phyloP scores from a whole-genome alignment of 1,140 invertebrate genomes.

The Micrasema minimum region DNA sequence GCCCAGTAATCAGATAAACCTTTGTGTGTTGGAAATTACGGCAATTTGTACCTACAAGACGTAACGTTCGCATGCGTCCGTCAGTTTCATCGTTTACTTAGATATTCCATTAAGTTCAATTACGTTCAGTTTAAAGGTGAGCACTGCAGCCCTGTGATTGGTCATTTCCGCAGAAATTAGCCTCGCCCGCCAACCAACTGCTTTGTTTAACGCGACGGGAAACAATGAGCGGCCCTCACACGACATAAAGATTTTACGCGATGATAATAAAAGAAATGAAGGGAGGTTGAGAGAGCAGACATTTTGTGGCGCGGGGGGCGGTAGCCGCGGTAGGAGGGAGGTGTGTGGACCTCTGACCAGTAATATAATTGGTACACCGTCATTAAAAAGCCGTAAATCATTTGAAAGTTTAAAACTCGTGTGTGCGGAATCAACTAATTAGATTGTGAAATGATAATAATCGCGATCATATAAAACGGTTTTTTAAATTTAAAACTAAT shows the following conservation, averaged over 20 bases:
- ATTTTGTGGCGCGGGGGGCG: conserved; percentile 5
- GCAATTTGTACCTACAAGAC: not conserved
- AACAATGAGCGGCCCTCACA: conserved; percentile 28
- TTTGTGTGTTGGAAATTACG: too few species aligned
- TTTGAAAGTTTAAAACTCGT: too few species aligned
- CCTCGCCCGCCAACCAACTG: conserved; percentile 35
- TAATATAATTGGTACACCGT: too few species aligned
- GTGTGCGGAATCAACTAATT: too few species aligned
- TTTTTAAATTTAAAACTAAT: too few species aligned
- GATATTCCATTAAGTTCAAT: conserved; percentile 46
- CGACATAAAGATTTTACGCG: conserved; percentile 44
- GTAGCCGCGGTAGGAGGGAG: too few species aligned
- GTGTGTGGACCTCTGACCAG: too few species aligned
- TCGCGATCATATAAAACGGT: too few species aligned
- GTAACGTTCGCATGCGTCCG: conserved; percentile 16
- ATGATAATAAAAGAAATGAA: conserved; percentile 38
- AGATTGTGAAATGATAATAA: too few species aligned
- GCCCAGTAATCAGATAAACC: too few species aligned
- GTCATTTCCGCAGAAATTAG: conserved; percentile 30
- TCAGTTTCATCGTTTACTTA: conserved; percentile 37
- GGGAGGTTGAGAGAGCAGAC: conserved; percentile 7
- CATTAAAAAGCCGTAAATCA: too few species aligned
- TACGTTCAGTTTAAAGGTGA: conserved; percentile 38
- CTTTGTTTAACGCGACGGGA: conserved; percentile 36
- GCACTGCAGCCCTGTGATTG: conserved; percentile 32